Evolutionary conservation across 2,113 vertebrate genomes (phyloP), one percentile per base, ranked within the genome.

Genomic region (Ophiodon elongatus): DNA sequence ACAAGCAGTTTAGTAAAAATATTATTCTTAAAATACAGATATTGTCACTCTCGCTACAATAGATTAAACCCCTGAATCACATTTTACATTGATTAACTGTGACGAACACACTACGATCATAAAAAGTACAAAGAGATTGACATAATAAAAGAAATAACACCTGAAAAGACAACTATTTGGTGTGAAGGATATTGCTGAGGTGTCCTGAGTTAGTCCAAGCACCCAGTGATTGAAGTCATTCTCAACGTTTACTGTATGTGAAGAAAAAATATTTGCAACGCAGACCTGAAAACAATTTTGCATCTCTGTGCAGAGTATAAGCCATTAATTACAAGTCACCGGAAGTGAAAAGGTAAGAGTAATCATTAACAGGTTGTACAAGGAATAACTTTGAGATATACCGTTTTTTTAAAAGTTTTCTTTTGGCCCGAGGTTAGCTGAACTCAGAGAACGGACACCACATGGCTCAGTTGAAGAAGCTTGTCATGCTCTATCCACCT

Each of bases 161-260:
- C 59, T 77, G 54, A 59, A 73, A 56, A 60, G 43, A 75, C 13
- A 52, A 43, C 62, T 14, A 70, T 89, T 86, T 92, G 79, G 82
- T 78, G 73, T 80, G 35, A 84, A 84, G 37, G 8, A 60, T 88
- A 92, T 90, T 90, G 91, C 88, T 75, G 63, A 76, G 54, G 85
- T 73, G 88, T 84, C 92, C 92, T 94, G 91, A 93, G 89, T 84
- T 81, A 67, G 50, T 80, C 52, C 57, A 54, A 83, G 73, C 85
- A 87, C 86, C 64, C 73, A 64, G 68, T 80, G 82, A 82, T 66
- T 78, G 31, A 68, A 85, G 69, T 85, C 63, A 60, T 86, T 88
- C 45, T 69, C 50, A 52, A 54, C 8, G 23, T 80, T 47, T 72
- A 86, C 65, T 80, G 50, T 56, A 79, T 1, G 1, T 73, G 4